These are phyloP conservation scores for Tolmerus cingulatus DNA, from an alignment of 2,888 invertebrate genomes.

Conservation along the genomic window DNA sequence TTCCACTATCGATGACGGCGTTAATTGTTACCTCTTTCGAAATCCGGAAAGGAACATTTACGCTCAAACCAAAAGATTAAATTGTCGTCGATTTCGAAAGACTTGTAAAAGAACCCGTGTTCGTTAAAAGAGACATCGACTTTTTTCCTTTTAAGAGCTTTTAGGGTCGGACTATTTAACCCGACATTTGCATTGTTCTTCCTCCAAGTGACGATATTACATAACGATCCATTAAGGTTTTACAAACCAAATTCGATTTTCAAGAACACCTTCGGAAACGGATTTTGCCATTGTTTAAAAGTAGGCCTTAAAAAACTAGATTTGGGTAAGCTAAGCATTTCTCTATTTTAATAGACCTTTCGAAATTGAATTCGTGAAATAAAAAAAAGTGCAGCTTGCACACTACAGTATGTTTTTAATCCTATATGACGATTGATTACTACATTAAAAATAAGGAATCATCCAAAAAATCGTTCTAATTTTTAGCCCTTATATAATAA, in stretches of 20 bases:
- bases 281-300: not conserved
- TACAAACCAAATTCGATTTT: not conserved
- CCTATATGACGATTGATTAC: too few species aligned
- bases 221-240: not conserved
- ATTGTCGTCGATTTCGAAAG: not conserved
- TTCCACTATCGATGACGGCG: not conserved
- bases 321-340: not conserved
- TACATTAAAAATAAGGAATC: too few species aligned
- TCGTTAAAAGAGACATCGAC: not conserved
- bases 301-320: not conserved
- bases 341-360: not conserved
- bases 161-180: not conserved
- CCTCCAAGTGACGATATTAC: not conserved
- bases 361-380: not conserved
- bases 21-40: not conserved
- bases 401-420: too few species aligned
- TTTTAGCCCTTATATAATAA: too few species aligned
- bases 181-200: not conserved
- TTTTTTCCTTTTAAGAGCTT: not conserved
- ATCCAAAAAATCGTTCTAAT: too few species aligned
- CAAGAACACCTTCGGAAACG: not conserved
- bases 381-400: too few species aligned
- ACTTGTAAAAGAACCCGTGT: not conserved
- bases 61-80: not conserved
- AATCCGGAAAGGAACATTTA: not conserved